These are phyloP conservation scores for Schizothorax lantsangensis DNA, from an alignment of 2,797 vertebrate genomes.

Conservation along the genomic window DNA sequence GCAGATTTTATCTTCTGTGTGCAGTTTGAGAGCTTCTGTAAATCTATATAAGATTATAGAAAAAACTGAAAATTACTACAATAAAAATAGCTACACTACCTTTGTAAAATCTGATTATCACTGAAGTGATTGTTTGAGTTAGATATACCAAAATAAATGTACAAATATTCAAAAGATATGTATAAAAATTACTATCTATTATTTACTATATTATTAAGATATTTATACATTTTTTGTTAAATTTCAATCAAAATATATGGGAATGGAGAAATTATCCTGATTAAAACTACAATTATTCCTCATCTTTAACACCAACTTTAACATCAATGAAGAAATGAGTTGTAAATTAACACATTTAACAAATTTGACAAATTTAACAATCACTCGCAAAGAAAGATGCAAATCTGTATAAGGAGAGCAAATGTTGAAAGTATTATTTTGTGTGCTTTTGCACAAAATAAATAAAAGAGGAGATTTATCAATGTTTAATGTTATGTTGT, in stretches of 20 bases:
- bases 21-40: neutral
- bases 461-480: neutral
- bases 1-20: neutral
- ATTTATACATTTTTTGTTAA: too few species aligned
- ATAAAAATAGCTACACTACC: neutral
- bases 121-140: neutral
- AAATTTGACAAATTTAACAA: neutral
- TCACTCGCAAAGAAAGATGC: neutral
- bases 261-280: too few species aligned
- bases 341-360: too few species aligned
- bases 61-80: neutral
- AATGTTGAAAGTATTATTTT: neutral
- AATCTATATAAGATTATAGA: neutral
- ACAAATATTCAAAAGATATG: too few species aligned
- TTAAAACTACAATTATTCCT: too few species aligned
- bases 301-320: too few species aligned
- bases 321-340: too few species aligned
- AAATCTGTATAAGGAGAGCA: neutral
- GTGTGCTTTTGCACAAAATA: neutral
- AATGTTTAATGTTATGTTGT: neutral
- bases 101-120: neutral
- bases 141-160: too few species aligned
- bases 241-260: too few species aligned
- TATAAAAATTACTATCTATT: too few species aligned
- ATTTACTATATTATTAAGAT: too few species aligned